A percentile compares a stretch with the other conserved stretches of the same genome.
Conservation (phyloP, 2,888 invertebrate species). For the Acrobasis suavella region DNA sequence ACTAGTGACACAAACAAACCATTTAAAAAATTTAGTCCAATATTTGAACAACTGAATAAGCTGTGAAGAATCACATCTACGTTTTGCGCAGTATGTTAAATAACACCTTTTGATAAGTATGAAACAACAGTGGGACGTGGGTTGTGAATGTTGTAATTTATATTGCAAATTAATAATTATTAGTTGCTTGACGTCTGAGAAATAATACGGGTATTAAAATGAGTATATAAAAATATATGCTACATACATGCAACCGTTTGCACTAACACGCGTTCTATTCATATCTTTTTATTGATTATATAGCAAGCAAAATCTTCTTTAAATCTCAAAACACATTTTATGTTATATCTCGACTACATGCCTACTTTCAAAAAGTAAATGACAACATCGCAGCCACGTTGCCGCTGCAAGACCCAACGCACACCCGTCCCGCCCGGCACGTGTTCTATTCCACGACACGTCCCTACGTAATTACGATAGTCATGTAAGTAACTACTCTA, state of each 20-base stretch:
- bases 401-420: constrained; percentile 62
- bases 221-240: no score
- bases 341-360: no score
- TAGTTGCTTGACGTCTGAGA: neutral
- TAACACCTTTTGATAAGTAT: neutral
- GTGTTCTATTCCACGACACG: constrained; percentile 81
- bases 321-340: no score
- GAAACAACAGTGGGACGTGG: constrained; percentile 5
- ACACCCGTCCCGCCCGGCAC: constrained; percentile 77
- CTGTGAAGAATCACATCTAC: constrained; percentile 15
- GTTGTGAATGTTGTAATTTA: constrained; percentile 13
- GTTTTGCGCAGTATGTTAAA: constrained; percentile 6
- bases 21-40: neutral
- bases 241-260: no score
- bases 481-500: constrained; percentile 44
- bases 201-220: neutral
- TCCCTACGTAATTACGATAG: constrained; percentile 39
- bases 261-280: no score
- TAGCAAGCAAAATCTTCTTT: no score
- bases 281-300: no score
- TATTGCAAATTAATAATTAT: neutral
- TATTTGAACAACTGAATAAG: constrained; percentile 12
- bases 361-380: constrained; percentile 30
- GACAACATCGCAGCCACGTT: constrained; percentile 41
- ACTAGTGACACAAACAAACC: no score